Conservation (phyloP, 2,113 vertebrate species). For the Scophthalmus maximus region DNA sequence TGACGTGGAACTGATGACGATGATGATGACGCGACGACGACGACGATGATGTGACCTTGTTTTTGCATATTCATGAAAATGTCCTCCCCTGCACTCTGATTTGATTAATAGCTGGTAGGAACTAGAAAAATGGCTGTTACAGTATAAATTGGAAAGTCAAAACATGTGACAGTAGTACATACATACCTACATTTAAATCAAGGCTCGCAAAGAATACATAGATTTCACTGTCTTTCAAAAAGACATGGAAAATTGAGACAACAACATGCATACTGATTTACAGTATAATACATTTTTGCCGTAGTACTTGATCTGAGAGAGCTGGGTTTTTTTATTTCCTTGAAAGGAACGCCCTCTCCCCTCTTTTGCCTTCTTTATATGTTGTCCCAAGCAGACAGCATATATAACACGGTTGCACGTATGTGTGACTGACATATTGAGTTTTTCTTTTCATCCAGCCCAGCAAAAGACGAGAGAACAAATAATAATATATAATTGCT, state of each 20-base stretch:
- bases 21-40: slow-evolving; percentile 8
- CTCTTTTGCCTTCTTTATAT: slow-evolving; percentile 15
- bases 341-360: slow-evolving; percentile 49
- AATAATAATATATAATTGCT: neutral
- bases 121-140: slow-evolving; percentile 76
- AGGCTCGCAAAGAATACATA: slow-evolving; percentile 62
- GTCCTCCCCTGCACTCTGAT: slow-evolving; percentile 72
- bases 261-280: slow-evolving; percentile 78
- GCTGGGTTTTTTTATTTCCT: slow-evolving; percentile 39
- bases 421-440: slow-evolving; percentile 27
- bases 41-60: slow-evolving; percentile 63
- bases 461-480: slow-evolving; percentile 10
- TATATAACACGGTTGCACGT: slow-evolving; percentile 22
- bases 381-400: slow-evolving; percentile 5
- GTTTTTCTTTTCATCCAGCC: slow-evolving; percentile 12
- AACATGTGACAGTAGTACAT: slow-evolving; percentile 64
- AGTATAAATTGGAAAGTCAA: slow-evolving; percentile 69
- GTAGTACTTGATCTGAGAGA: slow-evolving; percentile 59
- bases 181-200: slow-evolving; percentile 64
- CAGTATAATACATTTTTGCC: slow-evolving; percentile 74
- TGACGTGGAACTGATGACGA: slow-evolving; percentile 47
- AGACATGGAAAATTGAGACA: slow-evolving; percentile 60
- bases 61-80: slow-evolving; percentile 83
- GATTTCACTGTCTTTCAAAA: slow-evolving; percentile 53
- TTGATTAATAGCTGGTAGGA: slow-evolving; percentile 80